Conservation (phyloP, 2,888 invertebrate genomes). For the Drosophila testacea region DNA sequence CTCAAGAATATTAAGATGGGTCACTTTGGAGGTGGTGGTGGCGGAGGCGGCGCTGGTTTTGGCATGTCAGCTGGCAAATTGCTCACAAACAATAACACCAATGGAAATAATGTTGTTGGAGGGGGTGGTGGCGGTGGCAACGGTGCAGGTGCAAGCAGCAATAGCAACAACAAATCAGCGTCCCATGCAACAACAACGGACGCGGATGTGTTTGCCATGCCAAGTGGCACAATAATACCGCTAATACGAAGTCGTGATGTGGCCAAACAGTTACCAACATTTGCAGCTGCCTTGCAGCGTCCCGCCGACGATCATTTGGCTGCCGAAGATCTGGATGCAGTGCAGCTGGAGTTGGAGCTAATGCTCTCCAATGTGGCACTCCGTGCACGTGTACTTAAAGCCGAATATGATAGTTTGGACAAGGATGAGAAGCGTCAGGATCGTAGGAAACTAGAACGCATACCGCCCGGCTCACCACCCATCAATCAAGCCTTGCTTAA, state of each 20-base stretch:
- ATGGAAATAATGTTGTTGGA: conserved; percentile 30
- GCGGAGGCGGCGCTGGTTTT: conserved; percentile 31
- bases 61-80: conserved; percentile 61
- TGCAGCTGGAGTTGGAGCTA: conserved; percentile 95
- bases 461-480: conserved; percentile 72
- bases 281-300: conserved; percentile 88
- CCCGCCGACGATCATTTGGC: conserved; percentile 91
- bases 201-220: conserved; percentile 43
- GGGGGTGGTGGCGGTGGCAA: conserved; percentile 7
- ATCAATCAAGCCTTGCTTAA: conserved; percentile 44
- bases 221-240: conserved; percentile 86
- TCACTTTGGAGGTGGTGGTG: conserved; percentile 57
- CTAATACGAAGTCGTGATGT: conserved; percentile 90
- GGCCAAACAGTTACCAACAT: conserved; percentile 88
- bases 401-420: conserved; percentile 90
- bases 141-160: conserved; percentile 23
- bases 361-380: conserved; percentile 93
- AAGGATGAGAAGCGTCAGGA: conserved; percentile 87
- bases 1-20: conserved; percentile 61
- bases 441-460: conserved; percentile 84
- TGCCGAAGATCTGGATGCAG: conserved; percentile 94
- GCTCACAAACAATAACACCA: conserved; percentile 53
- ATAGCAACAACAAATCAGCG: conserved; percentile 40
- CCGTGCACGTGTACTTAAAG: conserved; percentile 91
- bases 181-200: conserved; percentile 32